Conservation (phyloP, 2,113 vertebrate genomes). For the cattle (Bos taurus) region DNA sequence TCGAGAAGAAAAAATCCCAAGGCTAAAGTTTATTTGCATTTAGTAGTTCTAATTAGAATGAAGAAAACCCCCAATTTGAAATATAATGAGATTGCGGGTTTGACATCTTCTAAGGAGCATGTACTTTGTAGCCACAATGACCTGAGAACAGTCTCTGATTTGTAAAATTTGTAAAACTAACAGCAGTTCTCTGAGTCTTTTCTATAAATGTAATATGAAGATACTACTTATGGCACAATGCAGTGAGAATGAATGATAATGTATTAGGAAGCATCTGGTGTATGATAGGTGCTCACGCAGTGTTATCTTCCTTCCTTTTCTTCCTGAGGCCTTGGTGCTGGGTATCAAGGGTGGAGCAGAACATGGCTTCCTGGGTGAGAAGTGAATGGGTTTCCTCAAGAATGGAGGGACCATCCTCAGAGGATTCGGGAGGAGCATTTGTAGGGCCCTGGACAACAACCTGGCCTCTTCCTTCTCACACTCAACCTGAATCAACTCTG, state of each 20-base stretch:
- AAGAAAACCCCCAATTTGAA: background rate
- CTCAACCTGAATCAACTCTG: background rate
- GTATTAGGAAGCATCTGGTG: background rate
- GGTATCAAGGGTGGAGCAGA: background rate
- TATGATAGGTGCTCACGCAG: background rate
- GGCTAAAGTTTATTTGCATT: background rate
- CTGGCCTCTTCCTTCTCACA: background rate
- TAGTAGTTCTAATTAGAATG: background rate
- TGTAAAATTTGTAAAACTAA: background rate
- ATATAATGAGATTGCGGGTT: background rate
- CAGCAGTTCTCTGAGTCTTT: background rate
- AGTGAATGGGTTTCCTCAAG: background rate
- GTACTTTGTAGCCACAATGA: background rate
- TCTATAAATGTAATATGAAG: background rate
- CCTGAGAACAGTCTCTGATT: background rate
- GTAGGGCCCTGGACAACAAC: background rate
- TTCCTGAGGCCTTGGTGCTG: background rate
- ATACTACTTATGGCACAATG: background rate
- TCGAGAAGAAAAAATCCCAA: background rate
- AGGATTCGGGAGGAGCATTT: rapidly evolving
- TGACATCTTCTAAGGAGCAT: background rate
- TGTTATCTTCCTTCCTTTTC: background rate
- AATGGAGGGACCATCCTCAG: background rate
- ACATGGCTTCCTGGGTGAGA: rapidly evolving
- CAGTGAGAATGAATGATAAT: background rate